A percentile compares a stretch with the other conserved stretches of the same genome.
phyloP scores from a whole-genome alignment of 2,113 vertebrate genomes.

The Hydrolagus affinis region DNA sequence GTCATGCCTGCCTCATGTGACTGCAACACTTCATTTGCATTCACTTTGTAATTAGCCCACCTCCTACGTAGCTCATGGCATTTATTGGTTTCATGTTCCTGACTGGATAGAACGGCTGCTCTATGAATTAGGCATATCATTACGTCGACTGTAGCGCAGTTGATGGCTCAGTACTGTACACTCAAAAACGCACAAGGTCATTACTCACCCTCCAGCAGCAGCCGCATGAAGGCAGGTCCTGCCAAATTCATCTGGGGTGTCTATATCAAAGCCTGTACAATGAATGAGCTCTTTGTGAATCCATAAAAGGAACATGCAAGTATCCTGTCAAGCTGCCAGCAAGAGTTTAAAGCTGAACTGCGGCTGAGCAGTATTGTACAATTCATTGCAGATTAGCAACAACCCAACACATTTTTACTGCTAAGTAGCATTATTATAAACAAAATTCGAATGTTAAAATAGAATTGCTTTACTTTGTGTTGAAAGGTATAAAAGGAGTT shows the following conservation, averaged over 20 bases:
- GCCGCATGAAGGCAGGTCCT: conserved; percentile 98
- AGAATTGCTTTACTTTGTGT: not conserved
- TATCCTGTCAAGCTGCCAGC: not conserved
- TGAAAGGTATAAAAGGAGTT: not conserved
- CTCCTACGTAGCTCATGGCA: not conserved
- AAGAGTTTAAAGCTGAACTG: not conserved
- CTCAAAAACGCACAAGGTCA: not conserved
- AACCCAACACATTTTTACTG: not conserved
- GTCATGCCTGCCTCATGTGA: not conserved
- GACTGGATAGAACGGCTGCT: not conserved
- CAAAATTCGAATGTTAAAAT: not conserved
- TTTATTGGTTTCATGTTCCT: not conserved
- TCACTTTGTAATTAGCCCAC: not conserved
- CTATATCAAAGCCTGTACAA: conserved; percentile 82
- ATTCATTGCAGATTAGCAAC: not conserved
- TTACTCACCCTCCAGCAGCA: conserved; percentile 88
- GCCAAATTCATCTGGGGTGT: conserved; percentile 95
- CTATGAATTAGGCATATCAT: conserved; percentile 7
- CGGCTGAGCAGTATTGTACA: not conserved
- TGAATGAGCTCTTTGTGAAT: conserved; percentile 39
- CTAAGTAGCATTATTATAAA: not conserved
- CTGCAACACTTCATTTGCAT: not conserved
- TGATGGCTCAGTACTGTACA: too few species aligned
- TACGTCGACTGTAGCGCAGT: not conserved
- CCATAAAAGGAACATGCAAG: conserved; percentile 33